Base-by-base conservation (phyloP, 2,113 vertebrate species). In the Martes martes region DNA sequence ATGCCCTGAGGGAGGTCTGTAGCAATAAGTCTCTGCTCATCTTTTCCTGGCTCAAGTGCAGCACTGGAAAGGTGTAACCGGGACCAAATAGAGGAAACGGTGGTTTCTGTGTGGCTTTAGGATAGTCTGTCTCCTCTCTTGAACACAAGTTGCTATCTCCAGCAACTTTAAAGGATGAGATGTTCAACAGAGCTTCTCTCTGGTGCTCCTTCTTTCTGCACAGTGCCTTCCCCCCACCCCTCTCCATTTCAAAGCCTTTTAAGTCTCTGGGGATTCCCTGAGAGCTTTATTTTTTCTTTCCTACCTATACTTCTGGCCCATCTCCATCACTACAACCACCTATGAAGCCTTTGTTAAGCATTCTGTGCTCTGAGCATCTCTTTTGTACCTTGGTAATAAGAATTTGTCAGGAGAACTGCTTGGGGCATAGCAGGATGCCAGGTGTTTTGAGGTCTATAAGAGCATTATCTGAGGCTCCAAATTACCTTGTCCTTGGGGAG, bases 371-470 rank as follows among this genome's bases (percentile, higher is more conserved):
- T 90, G 84, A 95, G 50, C 21, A 80, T 93, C 52, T 76, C 33
- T 47, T 96, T 96, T 90, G n/a, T 57, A 88, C 57, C 47, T 83
- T 95, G 47, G 52, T 71, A 92, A 73, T 97, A 26, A n/a, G 80
- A 31, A 19, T 92, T 95, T 96, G 45, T 90, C 14, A 88, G 50
- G 67, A 8, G 50, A 85, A 80, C 8, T 47, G 21, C 52, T 57
- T 94, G 59, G 67, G 39, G 42, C 33, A 63, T 52, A 74, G 42
- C n/a, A 76, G 88, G 39, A 91, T 93, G 47, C 28, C 65, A 95
- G 63, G 36, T 18, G 42, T 94, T 81, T 95, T 76, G 76, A 74
- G 55, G 33, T 47, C 36, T 26, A 0, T 21, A 61, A n/a, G 84
- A 93, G 15, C 28, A 82, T 28, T 91, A 85, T 95, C n/a, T 78